Evolutionary conservation across 2,113 vertebrate genomes (phyloP), one percentile per base, ranked within the genome.

Genomic region (Megaleporinus macrocephalus): DNA sequence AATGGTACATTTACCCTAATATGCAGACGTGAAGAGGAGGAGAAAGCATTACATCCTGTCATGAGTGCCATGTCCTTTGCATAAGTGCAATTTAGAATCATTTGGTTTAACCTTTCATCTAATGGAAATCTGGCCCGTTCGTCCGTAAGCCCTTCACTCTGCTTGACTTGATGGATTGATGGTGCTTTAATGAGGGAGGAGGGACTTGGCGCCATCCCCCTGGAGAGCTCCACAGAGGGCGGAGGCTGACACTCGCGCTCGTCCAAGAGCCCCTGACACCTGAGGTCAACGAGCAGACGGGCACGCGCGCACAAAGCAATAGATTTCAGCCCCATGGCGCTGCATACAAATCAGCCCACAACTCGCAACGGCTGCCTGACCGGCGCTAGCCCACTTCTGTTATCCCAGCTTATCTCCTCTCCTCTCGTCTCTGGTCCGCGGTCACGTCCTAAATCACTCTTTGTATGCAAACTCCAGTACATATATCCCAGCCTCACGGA

Each of bases 401-500:
- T 49, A 73, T 73, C 53, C 22, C 83, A 76, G 84, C 86, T 89
- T 49, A 81, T 87, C 82, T 82, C 80, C 18, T 73, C 79, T 74
- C 82, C 44, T n/a, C 49, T 61, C 80, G 80, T 72, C 77, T 74
- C 78, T 24, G 63, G 77, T 72, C 16, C 57, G 26, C 26, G 14
- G 33, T 75, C 47, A 49, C 16, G 16, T 59, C 77, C 73, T 86
- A 80, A 86, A 83, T 87, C 77, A 85, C 30, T 62, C 2, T 29
- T 61, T 76, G 41, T 77, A 53, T 83, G 80, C 72, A 86, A 87
- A 81, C 76, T 53, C 49, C 13, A 69, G 72, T 71, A 72, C 65
- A n/a, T 89, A 81, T 78, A 84, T 89, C 80, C 70, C 62, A 72
- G 70, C 61, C 69, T 61, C 86, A 78, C 83, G 87, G 85, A 88